Evolutionary conservation across 2,888 invertebrate genomes (phyloP), one percentile per base, ranked within the genome.

Genomic region (Xestia ashworthii): DNA sequence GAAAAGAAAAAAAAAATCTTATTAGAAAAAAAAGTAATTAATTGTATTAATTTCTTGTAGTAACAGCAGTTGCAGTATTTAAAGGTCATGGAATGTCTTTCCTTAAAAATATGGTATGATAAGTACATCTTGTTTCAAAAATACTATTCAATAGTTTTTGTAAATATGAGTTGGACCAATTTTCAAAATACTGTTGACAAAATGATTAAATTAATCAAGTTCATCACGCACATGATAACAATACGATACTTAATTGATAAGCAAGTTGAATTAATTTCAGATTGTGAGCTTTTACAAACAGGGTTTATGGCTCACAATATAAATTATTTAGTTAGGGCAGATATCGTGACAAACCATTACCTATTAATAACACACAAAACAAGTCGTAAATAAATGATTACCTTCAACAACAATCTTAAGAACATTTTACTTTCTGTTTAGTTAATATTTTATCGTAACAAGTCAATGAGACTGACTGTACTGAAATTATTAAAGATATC

Each of bases 401-500:
- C 32, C 9, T 32, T 60, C 60, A 32, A 60, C 2, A 32, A 14
- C n/a, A 25, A 58, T 58, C 25, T 58, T 1, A 58, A 16, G 1
- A 58, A 16, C 8, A 16, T 71, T 71, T n/a, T 1, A 68, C 6
- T 44, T 48, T 79, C 46, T 71, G 12, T 76, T 53, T 46, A 78
- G 22, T 25, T 44, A 50, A 22, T 50, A 32, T 71, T 66, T 22
- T 62, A 80, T 64, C 32, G 32, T n/a, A 71, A 71, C 46, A 80
- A 69, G 19, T 48, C 19, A 60, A 48, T 66, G 44, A 66, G 50
- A 70, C 55, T 41, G 6, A 14, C 48, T 62, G n/a, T 64, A 58
- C 55, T 50, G 53, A 73, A 5, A 58, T 53, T 72, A 73, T 75
- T 64, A 70, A 70, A 44, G 22, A n/a, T 32, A 68, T 60, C 74